Evolutionary conservation across 2,113 vertebrate species (phyloP), one percentile per base, ranked within the genome.

Genomic region (Perca schrenkii): DNA sequence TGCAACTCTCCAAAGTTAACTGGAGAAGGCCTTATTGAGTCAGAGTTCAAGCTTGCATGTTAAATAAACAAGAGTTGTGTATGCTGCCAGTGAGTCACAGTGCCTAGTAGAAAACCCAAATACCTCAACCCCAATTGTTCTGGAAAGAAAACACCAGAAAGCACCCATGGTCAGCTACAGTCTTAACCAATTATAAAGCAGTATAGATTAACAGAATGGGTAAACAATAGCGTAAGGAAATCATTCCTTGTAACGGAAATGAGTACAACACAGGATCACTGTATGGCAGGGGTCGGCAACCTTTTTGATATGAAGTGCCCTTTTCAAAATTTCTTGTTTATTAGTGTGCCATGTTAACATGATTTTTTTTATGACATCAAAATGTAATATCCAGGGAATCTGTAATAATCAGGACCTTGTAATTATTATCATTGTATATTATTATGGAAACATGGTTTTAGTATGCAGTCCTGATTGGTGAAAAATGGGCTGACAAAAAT

Each of bases 81-180:
- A 52, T 15, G 4, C 21, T 80, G 57, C 70, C 64, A 14, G 58
- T 63, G 63, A 77, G 57, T 83, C 80, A 74, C 47, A 70, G 62
- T 53, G 11, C 2, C 28, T 12, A 6, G 25, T 67, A 34, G n/a
- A 49, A 22, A 53, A 64, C 17, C 49, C 21, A 66, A 73, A 67
- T 5, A 64, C 17, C 43, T 53, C 4, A n/a, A 73, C 19, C 19
- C 19, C 53, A 62, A 22, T 7, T 62, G 4, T 57, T 52, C 7
- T 49, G 22, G 7, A 72, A 65, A 16, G 0, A n/a, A 54, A 43
- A 81, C 31, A 74, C 31, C 40, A 62, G 28, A 28, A 47, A 72
- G 2, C 4, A 40, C 15, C 3, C 58, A 14, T n/a, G 10, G 10
- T 36, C 12, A 25, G 10, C 25, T 53, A 19, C 2, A 10, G 14